These are phyloP conservation scores for Panagrolaimus sp. DNA, from an alignment of 1,140 invertebrate genomes.

Conservation along the genomic window DNA sequence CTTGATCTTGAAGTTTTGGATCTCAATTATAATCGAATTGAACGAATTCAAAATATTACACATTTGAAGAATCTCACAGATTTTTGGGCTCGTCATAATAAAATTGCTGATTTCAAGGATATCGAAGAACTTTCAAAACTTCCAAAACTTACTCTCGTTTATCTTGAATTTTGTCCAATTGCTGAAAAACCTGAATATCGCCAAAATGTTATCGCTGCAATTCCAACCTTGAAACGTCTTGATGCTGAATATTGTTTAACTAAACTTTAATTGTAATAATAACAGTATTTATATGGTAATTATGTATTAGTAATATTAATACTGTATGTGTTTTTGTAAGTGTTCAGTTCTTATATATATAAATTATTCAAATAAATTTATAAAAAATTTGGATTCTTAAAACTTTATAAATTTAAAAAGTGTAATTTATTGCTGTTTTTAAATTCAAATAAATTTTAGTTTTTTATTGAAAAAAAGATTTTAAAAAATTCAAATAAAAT, in stretches of 20 bases:
- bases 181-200: constrained; percentile 33
- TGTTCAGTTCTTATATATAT: no score
- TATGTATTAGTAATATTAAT: no score
- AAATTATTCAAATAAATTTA: no score
- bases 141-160: constrained; percentile 37
- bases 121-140: constrained; percentile 36
- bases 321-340: no score
- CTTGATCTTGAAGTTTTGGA: constrained; percentile 49
- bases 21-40: constrained; percentile 46
- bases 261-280: neutral
- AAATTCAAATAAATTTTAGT: neutral
- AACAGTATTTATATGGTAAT: neutral
- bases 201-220: constrained; percentile 26
- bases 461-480: neutral
- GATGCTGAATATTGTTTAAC: constrained; percentile 30
- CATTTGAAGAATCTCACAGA: constrained; percentile 46
- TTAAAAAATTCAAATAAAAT: neutral
- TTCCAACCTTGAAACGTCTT: constrained; percentile 41
- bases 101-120: constrained; percentile 41
- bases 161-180: constrained; percentile 45
- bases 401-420: no score
- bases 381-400: no score
- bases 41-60: constrained; percentile 31
- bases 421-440: neutral
- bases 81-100: constrained; percentile 48